phyloP scores from a whole-genome alignment of 2,888 invertebrate genomes.

The Parnassius smintheus region DNA sequence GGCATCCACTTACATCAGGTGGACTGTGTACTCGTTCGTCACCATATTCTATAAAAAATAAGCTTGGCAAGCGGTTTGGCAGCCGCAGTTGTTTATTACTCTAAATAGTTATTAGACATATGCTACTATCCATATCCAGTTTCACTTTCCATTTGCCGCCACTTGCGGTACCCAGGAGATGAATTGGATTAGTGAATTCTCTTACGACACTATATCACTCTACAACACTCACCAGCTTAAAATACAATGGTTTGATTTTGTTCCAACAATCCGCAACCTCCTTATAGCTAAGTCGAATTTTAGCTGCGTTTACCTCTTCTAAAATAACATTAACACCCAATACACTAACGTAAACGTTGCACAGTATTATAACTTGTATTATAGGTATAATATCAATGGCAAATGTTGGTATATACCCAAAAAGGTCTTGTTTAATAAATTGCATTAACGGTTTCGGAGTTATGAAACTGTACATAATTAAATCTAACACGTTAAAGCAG shows the following conservation, averaged over 20 bases:
- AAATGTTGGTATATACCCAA: not conserved
- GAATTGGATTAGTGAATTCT: no score
- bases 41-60: no score
- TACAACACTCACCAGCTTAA: constrained; percentile 14
- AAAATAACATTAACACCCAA: not conserved
- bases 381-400: constrained; percentile 1
- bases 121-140: no score
- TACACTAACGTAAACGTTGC: not conserved
- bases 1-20: no score
- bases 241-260: constrained; percentile 22
- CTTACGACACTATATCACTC: no score
- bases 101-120: no score
- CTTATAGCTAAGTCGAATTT: constrained; percentile 9
- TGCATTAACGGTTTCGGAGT: not conserved
- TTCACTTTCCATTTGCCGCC: no score
- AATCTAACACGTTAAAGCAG: not conserved
- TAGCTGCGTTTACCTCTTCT: not conserved
- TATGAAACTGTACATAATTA: not conserved
- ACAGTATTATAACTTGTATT: constrained; percentile 7
- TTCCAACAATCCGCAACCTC: constrained; percentile 20
- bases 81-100: no score
- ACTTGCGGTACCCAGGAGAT: no score
- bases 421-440: not conserved
- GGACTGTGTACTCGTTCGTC: no score
- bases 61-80: no score